phyloP scores from a whole-genome alignment of 2,797 vertebrate genomes.

The Myotis findleyi region DNA sequence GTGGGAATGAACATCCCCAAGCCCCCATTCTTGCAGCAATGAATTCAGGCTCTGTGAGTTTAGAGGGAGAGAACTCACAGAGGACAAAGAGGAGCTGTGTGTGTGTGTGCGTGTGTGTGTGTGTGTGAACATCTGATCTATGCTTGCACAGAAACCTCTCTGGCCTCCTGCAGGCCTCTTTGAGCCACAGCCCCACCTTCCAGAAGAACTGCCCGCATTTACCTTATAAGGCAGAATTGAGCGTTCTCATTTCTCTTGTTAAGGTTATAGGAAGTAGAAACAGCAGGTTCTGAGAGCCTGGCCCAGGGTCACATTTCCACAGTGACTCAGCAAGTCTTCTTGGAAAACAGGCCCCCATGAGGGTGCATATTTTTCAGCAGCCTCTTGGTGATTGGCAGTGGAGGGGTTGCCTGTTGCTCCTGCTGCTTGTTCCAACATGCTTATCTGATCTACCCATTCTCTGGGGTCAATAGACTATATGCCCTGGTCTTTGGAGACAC shows the following conservation, averaged over 20 bases:
- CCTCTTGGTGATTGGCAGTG: neutral
- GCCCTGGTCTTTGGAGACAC: neutral
- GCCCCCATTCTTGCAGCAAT: neutral
- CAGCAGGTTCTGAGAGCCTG: neutral
- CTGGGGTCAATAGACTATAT: neutral
- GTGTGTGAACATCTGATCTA: neutral
- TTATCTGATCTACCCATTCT: neutral
- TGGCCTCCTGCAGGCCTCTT: neutral
- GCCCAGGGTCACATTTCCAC: neutral
- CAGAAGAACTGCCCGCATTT: neutral
- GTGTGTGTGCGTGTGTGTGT: neutral
- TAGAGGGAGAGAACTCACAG: neutral
- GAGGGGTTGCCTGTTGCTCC: neutral
- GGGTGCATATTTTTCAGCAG: neutral
- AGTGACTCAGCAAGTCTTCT: neutral
- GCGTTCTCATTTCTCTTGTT: neutral
- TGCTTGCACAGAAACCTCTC: neutral
- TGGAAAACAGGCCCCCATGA: neutral
- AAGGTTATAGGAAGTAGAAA: constrained; percentile 28
- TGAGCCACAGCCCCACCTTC: neutral
- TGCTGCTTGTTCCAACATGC: neutral
- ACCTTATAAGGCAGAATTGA: constrained; percentile 26
- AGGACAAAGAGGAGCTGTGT: neutral
- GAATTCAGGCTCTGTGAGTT: neutral
- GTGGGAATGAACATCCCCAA: neutral